phyloP scores from a whole-genome alignment of 1,140 invertebrate species.

The Drosophila trapezifrons region DNA sequence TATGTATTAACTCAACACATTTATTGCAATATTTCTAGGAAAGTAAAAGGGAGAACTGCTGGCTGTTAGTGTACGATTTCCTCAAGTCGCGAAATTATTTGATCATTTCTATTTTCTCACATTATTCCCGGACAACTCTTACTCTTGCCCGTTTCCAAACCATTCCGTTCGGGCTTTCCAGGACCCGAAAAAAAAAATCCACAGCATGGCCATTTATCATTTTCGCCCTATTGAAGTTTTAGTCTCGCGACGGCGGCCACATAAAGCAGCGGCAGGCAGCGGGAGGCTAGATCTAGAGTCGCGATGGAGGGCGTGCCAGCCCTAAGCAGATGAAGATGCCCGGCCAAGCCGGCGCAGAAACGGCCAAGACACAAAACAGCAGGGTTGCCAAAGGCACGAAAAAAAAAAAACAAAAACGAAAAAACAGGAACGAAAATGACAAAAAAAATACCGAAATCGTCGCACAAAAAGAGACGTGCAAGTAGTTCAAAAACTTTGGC shows the following conservation, averaged over 20 bases:
- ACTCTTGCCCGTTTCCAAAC: slow-evolving; percentile 1
- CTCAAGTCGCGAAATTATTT: slow-evolving; percentile 57
- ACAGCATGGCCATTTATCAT: slow-evolving; percentile 78
- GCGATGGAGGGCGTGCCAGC: slow-evolving; percentile 59
- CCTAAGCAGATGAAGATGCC: slow-evolving; percentile 60
- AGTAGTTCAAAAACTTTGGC: slow-evolving; percentile 81
- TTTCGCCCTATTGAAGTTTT: slow-evolving; percentile 81
- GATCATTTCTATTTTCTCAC: slow-evolving; percentile 69
- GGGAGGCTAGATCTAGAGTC: slow-evolving; percentile 41
- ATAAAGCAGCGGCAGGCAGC: slow-evolving; percentile 78
- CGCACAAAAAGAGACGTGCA: slow-evolving; percentile 74
- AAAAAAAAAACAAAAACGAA: no score
- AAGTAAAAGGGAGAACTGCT: background rate
- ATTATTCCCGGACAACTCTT: slow-evolving; percentile 40
- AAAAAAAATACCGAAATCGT: slow-evolving; percentile 38
- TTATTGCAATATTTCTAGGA: no score
- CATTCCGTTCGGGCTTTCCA: slow-evolving; percentile 3
- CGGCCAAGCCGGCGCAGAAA: slow-evolving; percentile 51
- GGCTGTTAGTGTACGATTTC: slow-evolving; percentile 1
- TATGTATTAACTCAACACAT: background rate
- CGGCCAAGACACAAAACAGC: slow-evolving; percentile 77
- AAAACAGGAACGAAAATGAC: slow-evolving; percentile 36
- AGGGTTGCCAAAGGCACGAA: slow-evolving; percentile 68
- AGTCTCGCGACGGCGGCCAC: slow-evolving; percentile 71
- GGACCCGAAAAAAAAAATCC: slow-evolving; percentile 54